Base-by-base conservation (phyloP, 2,113 vertebrate species). In the Halichoerus grypus region DNA sequence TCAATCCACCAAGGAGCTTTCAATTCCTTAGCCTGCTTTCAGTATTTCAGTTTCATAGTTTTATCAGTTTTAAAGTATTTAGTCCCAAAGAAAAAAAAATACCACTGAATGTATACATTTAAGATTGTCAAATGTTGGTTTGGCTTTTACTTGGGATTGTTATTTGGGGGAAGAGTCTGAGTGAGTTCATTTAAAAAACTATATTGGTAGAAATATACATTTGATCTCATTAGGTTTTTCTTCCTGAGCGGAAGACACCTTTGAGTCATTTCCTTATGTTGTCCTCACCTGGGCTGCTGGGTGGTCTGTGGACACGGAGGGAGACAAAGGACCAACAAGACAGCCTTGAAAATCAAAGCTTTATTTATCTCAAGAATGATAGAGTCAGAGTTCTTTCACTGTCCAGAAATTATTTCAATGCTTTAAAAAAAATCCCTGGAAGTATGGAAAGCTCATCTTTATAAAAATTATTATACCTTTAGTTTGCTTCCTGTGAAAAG, bases 401-500 rank as follows among this genome's bases (percentile, higher is more conserved):
- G 95, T 46, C 92, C 97, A 99, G 98, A 99, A 98, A 98, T 98
- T 46, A 88, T 88, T 77, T 85, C 96, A 95, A 36, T 72, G 71
- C 92, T 88, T 91, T 63, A 80, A 86, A 94, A 79, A 93, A 96
- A 98, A 98, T 98, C 98, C 98, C 98, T 98, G 98, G 97, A 98
- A 98, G 97, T 67, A 94, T 76, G 96, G 97, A 98, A 98, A 98
- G 98, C 97, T 98, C 98, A 96, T 98, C 98, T 98, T 97, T 95
- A 96, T 92, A 98, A 98, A 99, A 99, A 98, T 98, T 98, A 98
- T 99, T 98, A 97, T 90, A 96, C 95, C 94, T 98, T 96, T 97
- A 98, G 98, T 98, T 98, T 97, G 98, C 98, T 99, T 99, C 98
- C 99, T 98, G 98, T n/a, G 65, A 71, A 96, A 98, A 98, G 98